Evolutionary conservation across 2,797 vertebrate species (phyloP).

Genomic region (Rhinogobio ventralis): DNA sequence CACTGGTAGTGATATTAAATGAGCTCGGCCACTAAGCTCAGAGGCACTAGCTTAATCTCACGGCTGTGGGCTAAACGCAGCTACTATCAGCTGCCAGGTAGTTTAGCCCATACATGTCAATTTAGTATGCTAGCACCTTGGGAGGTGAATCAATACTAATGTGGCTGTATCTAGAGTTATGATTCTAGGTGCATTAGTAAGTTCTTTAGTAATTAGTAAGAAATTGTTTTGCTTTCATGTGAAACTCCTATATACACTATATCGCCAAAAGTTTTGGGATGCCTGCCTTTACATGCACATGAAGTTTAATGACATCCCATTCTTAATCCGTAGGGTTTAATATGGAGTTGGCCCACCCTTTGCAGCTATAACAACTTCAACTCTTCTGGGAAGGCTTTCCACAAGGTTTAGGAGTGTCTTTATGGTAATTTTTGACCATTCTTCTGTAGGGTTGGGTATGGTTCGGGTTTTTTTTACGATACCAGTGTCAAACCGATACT

Average conservation of each 20-base stretch:
- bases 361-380: too few species aligned
- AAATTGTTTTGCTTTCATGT: background rate
- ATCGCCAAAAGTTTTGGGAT: too few species aligned
- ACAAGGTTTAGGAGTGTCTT: too few species aligned
- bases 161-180: constrained; percentile 10
- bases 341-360: too few species aligned
- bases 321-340: too few species aligned
- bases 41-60: constrained; percentile 37
- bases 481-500: too few species aligned
- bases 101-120: constrained; percentile 9
- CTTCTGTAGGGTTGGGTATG: too few species aligned
- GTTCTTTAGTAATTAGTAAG: background rate
- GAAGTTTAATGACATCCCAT: too few species aligned
- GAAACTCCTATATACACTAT: background rate
- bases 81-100: constrained; percentile 20
- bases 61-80: constrained; percentile 20
- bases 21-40: constrained; percentile 38
- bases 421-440: too few species aligned
- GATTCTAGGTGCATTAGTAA: background rate
- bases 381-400: too few species aligned
- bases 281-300: too few species aligned
- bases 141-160: constrained; percentile 25
- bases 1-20: constrained; percentile 51
- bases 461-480: too few species aligned
- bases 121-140: constrained; percentile 26